Evolutionary conservation across 1,140 invertebrate genomes (phyloP).

Genomic region (Diploscapter pachys): DNA sequence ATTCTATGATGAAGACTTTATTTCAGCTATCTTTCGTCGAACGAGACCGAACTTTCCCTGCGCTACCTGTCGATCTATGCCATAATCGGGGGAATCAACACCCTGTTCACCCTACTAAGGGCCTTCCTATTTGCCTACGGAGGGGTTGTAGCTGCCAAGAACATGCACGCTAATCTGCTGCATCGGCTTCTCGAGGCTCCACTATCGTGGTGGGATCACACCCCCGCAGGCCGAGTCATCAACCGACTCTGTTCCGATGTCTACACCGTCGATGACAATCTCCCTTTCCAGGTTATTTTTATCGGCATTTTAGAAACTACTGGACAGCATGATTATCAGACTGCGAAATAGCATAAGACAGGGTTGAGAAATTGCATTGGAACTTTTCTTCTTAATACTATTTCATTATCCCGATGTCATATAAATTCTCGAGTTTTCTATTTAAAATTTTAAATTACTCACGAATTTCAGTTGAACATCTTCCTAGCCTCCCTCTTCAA

Average conservation of each 20-base stretch:
- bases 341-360: no score
- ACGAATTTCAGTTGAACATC: slow-evolving; percentile 78
- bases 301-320: background rate
- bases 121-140: slow-evolving; percentile 94
- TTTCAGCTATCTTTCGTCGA: no score
- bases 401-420: no score
- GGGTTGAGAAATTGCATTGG: no score
- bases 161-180: slow-evolving; percentile 76
- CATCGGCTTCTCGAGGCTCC: slow-evolving; percentile 76
- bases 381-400: no score
- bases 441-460: no score
- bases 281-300: slow-evolving; percentile 72
- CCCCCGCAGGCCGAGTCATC: slow-evolving; percentile 80
- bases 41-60: slow-evolving; percentile 26
- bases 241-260: slow-evolving; percentile 93
- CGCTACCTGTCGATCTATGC: slow-evolving; percentile 73
- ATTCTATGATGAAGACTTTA: no score
- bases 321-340: no score
- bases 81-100: slow-evolving; percentile 74
- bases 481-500: slow-evolving; percentile 81
- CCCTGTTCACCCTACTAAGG: slow-evolving; percentile 79
- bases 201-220: slow-evolving; percentile 78
- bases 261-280: slow-evolving; percentile 84
- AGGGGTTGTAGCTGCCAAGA: slow-evolving; percentile 80
- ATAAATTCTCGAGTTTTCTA: no score